Evolutionary conservation across 2,797 vertebrate genomes (phyloP).

Genomic region (Sphaeramia orbicularis): DNA sequence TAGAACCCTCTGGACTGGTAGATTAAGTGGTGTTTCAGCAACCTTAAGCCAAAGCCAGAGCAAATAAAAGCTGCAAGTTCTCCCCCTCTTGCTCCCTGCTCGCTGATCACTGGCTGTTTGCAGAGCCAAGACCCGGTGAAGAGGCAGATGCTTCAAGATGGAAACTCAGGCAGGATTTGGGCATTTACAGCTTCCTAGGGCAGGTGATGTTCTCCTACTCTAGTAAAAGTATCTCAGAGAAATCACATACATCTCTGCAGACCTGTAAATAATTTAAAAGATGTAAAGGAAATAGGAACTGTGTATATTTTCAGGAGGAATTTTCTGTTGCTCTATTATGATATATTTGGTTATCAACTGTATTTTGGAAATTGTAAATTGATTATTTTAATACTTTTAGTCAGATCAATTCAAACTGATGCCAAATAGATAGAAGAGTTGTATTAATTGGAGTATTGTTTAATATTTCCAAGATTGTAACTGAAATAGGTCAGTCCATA

Average conservation of each 20-base stretch:
- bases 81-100: constrained; percentile 42
- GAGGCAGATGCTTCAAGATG: constrained; percentile 31
- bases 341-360: too few relatives aligned
- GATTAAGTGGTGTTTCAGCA: constrained; percentile 78
- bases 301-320: too few relatives aligned
- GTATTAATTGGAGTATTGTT: too few relatives aligned
- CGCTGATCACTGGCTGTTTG: constrained; percentile 61
- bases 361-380: too few relatives aligned
- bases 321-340: too few relatives aligned
- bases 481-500: constrained; percentile 15
- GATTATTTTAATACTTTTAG: background rate
- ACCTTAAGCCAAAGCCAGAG: constrained; percentile 64
- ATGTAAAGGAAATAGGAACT: too few relatives aligned
- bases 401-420: constrained; percentile 3
- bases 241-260: background rate
- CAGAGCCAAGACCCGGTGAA: constrained; percentile 41
- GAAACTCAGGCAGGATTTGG: constrained; percentile 23
- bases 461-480: constrained; percentile 9
- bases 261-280: too few relatives aligned
- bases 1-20: constrained; percentile 53
- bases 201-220: constrained; percentile 38
- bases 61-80: constrained; percentile 70
- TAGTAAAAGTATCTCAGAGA: background rate
- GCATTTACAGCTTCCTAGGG: constrained; percentile 32
- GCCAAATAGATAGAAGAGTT: background rate